Evolutionary conservation across 1,140 invertebrate species (phyloP).

Genomic region (Lineus longissimus): DNA sequence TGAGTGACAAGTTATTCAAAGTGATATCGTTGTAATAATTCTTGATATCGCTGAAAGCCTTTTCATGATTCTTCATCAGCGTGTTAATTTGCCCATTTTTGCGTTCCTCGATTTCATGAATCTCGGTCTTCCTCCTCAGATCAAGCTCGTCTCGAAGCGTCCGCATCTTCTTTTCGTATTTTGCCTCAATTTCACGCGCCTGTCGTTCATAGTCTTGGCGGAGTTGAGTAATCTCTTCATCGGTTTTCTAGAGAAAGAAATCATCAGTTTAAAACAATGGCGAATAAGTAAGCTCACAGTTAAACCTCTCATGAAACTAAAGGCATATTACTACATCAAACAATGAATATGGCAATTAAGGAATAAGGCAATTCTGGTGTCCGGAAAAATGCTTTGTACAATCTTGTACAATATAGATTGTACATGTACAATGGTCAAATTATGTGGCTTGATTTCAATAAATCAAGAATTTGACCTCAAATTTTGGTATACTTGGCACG

Average conservation of each 20-base stretch:
- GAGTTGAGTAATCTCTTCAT: conserved; percentile 65
- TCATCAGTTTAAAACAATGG: too few species aligned
- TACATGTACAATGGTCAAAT: too few species aligned
- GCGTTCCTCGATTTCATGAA: conserved; percentile 81
- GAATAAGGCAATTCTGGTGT: too few species aligned
- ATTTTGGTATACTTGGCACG: too few species aligned
- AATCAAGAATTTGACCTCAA: too few species aligned
- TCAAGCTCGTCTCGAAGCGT: conserved; percentile 70
- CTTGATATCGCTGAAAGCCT: conserved; percentile 81
- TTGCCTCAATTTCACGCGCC: conserved; percentile 72
- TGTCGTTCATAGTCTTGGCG: conserved; percentile 71
- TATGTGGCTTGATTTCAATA: too few species aligned
- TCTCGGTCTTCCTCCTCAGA: conserved; percentile 63
- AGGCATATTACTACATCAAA: too few species aligned
- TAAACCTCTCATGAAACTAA: neutral
- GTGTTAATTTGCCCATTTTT: conserved; percentile 82
- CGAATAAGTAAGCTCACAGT: neutral
- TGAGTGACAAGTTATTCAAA: conserved; percentile 80
- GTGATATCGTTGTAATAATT: conserved; percentile 93
- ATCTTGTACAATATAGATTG: too few species aligned
- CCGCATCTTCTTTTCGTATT: conserved; percentile 75
- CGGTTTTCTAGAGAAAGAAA: conserved; percentile 51
- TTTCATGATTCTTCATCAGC: conserved; percentile 77
- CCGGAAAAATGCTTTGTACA: too few species aligned
- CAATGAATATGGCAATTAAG: too few species aligned